Evolutionary conservation across 2,888 invertebrate genomes (phyloP).

Genomic region (Timema podura): DNA sequence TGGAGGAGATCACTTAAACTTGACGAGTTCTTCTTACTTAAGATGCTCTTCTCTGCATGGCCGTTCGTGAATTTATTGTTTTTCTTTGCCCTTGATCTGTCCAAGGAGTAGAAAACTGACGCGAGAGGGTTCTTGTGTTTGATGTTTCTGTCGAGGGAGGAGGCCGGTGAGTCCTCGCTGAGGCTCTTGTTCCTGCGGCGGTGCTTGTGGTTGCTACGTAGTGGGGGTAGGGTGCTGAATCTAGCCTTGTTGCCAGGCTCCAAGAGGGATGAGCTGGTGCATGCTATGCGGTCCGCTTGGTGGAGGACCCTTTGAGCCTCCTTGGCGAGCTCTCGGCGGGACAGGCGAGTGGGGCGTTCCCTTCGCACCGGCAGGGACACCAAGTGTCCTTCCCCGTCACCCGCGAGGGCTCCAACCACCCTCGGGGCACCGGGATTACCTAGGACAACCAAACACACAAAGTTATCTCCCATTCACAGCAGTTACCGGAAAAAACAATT

Average conservation of each 20-base stretch:
- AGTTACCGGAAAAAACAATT: not conserved
- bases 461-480: not conserved
- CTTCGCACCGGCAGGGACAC: constrained; percentile 50
- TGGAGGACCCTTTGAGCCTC: constrained; percentile 69
- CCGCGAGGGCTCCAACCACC: constrained; percentile 47
- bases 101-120: constrained; percentile 17
- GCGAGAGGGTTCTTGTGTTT: constrained; percentile 10
- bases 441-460: not conserved
- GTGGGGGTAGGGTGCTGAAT: constrained; percentile 27
- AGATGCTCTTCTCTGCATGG: not conserved
- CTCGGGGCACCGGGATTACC: constrained; percentile 33
- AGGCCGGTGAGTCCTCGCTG: constrained; percentile 18
- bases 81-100: constrained; percentile 14
- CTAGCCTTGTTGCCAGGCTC: constrained; percentile 8
- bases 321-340: constrained; percentile 67
- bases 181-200: constrained; percentile 17
- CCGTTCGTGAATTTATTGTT: not conserved
- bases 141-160: constrained; percentile 17
- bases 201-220: constrained; percentile 18
- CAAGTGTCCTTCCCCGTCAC: constrained; percentile 48
- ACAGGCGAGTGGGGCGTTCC: constrained; percentile 63
- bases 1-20: constrained; percentile 21
- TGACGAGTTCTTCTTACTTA: constrained; percentile 20
- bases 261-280: constrained; percentile 43
- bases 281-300: constrained; percentile 68